phyloP scores from a whole-genome alignment of 2,888 invertebrate species.

The Athalia cordata region DNA sequence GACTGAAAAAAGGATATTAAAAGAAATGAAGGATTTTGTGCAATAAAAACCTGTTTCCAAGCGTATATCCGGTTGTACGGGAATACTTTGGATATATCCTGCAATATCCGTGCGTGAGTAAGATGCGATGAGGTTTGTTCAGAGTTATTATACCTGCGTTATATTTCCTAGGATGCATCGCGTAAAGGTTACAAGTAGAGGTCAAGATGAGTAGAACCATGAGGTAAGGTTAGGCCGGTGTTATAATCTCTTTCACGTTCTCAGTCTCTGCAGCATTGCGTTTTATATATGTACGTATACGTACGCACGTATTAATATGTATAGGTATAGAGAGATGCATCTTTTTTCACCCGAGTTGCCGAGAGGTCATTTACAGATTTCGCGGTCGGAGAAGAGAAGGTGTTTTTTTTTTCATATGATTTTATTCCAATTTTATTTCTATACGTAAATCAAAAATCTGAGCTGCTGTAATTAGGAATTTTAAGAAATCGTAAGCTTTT shows the following conservation, averaged over 20 bases:
- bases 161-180: constrained; percentile 37
- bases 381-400: constrained; percentile 32
- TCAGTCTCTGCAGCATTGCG: background rate
- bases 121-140: background rate
- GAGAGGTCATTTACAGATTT: constrained; percentile 29
- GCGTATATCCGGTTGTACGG: too few relatives aligned
- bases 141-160: background rate
- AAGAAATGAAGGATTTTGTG: too few relatives aligned
- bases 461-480: too few relatives aligned
- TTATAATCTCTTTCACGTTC: constrained; percentile 35
- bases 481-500: too few relatives aligned
- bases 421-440: too few relatives aligned
- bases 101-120: constrained; percentile 28
- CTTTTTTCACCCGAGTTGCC: background rate
- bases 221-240: constrained; percentile 28
- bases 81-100: constrained; percentile 13
- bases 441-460: constrained; percentile 49
- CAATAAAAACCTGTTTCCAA: too few relatives aligned
- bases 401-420: background rate
- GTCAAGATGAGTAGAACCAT: constrained; percentile 36
- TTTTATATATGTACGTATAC: too few relatives aligned
- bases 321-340: background rate
- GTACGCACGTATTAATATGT: too few relatives aligned
- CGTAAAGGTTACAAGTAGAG: constrained; percentile 25
- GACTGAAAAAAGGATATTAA: too few relatives aligned